phyloP scores from a whole-genome alignment of 1,140 invertebrate species.

The Archivesica marissinica region DNA sequence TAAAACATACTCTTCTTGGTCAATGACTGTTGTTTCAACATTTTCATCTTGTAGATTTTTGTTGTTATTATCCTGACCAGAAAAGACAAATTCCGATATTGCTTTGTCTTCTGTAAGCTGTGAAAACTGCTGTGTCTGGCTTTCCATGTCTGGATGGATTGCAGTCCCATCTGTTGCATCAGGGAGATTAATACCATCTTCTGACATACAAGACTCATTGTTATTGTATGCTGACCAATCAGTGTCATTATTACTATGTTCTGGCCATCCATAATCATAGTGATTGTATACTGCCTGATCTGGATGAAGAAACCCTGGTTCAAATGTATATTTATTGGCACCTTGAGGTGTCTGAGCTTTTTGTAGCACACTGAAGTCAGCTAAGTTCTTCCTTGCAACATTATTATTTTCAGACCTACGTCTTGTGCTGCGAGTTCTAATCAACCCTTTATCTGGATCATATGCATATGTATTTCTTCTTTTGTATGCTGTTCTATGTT shows the following conservation, averaged over 20 bases:
- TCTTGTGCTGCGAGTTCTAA: neutral
- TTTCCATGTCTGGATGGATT: neutral
- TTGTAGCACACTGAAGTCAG: neutral
- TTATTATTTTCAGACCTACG: conserved; percentile 3
- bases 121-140: neutral
- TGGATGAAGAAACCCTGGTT: neutral
- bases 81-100: neutral
- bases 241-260: neutral
- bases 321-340: neutral
- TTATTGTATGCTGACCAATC: neutral
- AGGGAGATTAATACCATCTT: neutral
- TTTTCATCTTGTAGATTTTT: neutral
- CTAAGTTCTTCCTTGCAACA: neutral
- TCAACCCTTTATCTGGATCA: conserved; percentile 23
- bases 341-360: neutral
- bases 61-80: neutral
- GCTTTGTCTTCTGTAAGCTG: neutral
- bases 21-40: neutral
- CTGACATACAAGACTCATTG: neutral
- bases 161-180: neutral
- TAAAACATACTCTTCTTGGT: conserved; percentile 43
- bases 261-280: neutral
- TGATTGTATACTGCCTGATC: neutral
- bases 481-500: neutral
- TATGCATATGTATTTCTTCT: conserved; percentile 2